Percentiles rank a stretch among this genome's conserved stretches.
Conservation (phyloP, 2,113 vertebrate species). For the Paradisaea rubra region DNA sequence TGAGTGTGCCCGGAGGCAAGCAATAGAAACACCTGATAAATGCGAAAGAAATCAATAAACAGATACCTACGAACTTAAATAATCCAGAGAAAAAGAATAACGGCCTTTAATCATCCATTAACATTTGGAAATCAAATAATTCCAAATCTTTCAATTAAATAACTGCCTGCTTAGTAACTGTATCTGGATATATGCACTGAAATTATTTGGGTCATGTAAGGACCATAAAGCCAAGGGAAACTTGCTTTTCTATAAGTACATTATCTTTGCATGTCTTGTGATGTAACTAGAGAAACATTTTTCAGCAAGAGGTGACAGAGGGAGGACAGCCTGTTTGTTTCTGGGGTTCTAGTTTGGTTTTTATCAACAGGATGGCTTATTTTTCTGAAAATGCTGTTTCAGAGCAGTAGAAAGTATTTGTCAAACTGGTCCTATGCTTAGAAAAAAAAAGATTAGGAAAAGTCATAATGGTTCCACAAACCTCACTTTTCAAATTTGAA, state of each 20-base stretch:
- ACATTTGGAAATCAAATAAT: neutral
- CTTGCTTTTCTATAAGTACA: neutral
- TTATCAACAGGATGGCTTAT: neutral
- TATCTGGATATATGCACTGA: neutral
- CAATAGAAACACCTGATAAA: neutral
- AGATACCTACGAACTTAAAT: neutral
- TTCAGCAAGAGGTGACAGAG: neutral
- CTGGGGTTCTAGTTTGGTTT: neutral
- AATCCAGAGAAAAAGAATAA: neutral
- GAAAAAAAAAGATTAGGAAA: neutral
- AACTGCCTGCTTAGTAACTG: neutral
- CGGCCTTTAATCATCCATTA: neutral
- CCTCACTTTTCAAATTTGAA: neutral
- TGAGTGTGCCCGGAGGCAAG: neutral
- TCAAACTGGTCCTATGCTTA: neutral
- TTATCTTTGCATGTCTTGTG: neutral
- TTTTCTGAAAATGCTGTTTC: neutral
- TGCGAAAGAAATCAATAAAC: neutral
- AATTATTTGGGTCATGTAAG: neutral
- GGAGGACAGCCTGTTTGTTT: neutral
- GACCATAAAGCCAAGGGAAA: neutral
- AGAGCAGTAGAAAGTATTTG: neutral
- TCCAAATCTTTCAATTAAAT: neutral
- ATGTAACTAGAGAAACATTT: neutral
- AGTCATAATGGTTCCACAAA: neutral